These are phyloP conservation scores for Mythimna albipuncta DNA, from an alignment of 2,888 invertebrate species.

Conservation along the genomic window DNA sequence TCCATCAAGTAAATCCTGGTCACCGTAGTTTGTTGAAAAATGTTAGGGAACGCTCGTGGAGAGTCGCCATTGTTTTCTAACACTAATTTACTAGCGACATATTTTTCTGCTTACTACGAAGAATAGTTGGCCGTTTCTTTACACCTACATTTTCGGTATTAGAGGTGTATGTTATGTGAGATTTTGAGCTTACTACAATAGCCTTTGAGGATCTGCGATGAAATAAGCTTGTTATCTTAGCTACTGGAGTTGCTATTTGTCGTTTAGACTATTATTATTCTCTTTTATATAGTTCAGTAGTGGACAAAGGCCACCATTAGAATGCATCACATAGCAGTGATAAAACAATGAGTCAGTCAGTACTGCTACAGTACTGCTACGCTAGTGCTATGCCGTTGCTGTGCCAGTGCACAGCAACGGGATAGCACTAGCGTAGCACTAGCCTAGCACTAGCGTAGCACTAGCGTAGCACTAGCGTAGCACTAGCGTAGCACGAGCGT, in stretches of 20 bases:
- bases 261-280: not conserved
- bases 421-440: not conserved
- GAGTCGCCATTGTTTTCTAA: conserved; percentile 72
- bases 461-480: not conserved
- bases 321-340: too few species aligned
- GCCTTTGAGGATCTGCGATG: not conserved
- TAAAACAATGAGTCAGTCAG: too few species aligned
- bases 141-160: conserved; percentile 57
- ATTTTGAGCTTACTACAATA: conserved; percentile 35
- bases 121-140: conserved; percentile 65
- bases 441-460: not conserved
- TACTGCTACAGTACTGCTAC: too few species aligned
- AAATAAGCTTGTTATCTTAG: conserved; percentile 11
- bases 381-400: too few species aligned
- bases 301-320: not conserved
- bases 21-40: conserved; percentile 70
- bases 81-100: conserved; percentile 74
- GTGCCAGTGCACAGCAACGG: too few species aligned
- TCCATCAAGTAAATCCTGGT: conserved; percentile 56
- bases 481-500: not conserved
- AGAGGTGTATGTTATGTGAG: conserved; percentile 40
- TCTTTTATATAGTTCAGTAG: not conserved
- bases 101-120: conserved; percentile 70
- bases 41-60: conserved; percentile 63
- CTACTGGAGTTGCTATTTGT: not conserved